Base-by-base conservation (phyloP, 2,888 invertebrate genomes). In the Tetheella fluctuosa region DNA sequence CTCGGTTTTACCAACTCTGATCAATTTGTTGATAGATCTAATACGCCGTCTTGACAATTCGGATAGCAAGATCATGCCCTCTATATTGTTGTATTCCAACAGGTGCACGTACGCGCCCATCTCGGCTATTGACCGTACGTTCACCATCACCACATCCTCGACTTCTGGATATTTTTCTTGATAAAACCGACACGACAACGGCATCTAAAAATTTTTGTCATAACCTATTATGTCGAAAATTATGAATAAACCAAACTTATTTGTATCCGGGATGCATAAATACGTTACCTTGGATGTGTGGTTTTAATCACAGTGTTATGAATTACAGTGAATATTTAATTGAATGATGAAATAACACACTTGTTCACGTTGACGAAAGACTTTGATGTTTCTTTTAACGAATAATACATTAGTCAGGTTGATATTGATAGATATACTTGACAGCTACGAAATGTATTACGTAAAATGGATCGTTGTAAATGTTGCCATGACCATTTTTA, bases 81-180 rank as follows among this genome's bases (percentile, higher is more conserved):
- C 99, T 74, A 99, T 99, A 83, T 99, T 98, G 89, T 99, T 99
- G 88, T 99, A 99, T 91, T 99, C 99, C 68, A 99, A 93, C 64
- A 99, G 93, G 88, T 98, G 98, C 17, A 99, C 99, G 88, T 99
- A 99, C 1, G 99, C 99, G 64, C 99, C 99, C 99, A 99, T 99
- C 94, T 99, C 99, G 20, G 99, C 99, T 80, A 99, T 99, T 68
- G 98, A 97, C 54, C 98, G 95, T 3, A 99, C 99, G 85, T 99
- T 99, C 28, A 99, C 99, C 99, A 99, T 99, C 55, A 99, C 99
- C 57, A 99, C 99, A 95, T 99, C 99, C 80, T 99, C 99, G 64
- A 99, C 96, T 86, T 99, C 99, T 1, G 99, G 99, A 92, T 98
- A 99, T 83, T 97, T 98, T 90, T 99, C 97, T 85, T 97, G 96